Evolutionary conservation across 2,888 invertebrate genomes (phyloP), one percentile per base, ranked within the genome.

Genomic region (Labia minor): DNA sequence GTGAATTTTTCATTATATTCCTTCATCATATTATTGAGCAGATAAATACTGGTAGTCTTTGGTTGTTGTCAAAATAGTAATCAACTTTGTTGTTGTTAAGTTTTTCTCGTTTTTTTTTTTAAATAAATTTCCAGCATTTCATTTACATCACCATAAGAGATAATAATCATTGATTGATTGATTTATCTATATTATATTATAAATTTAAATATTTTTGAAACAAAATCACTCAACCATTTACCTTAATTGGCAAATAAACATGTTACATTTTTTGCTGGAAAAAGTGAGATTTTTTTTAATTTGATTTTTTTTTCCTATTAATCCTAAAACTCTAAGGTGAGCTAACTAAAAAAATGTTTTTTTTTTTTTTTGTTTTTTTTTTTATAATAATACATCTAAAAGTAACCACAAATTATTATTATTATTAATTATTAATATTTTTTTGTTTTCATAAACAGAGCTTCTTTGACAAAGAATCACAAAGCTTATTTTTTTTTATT

Each of bases 1-100:
- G 62, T 21, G 21, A 21, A 18, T 66, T 66, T 26, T 37, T 26
- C 18, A n/a, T n/a, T n/a, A n/a, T n/a, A n/a, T n/a, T n/a, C n/a
- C n/a, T n/a, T n/a, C n/a, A n/a, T 20, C 18, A 26, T 18, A 61
- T 20, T 61, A 66, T 69, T 69, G 69, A 69, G 69, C 69, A 69
- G 66, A 66, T 66, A 67, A 69, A 69, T 69, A 67, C 67, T 67
- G 67, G 66, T 69, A 66, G 66, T 69, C 69, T 69, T 69, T 69
- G 69, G 69, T 69, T 67, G 37, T 61, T 69, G 65, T 49, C 49
- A 49, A 49, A 49, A 49, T 8, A 49, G 16, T n/a, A 49, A 10
- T 62, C 26, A 65, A n/a, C 37, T 49, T 62, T 61, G 62, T 65
- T 16, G 19, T 33, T 65, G 14, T 21, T 65, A 63, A 20, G 61